Base-by-base conservation (phyloP, 2,888 invertebrate species). In the Galerucella pusilla region DNA sequence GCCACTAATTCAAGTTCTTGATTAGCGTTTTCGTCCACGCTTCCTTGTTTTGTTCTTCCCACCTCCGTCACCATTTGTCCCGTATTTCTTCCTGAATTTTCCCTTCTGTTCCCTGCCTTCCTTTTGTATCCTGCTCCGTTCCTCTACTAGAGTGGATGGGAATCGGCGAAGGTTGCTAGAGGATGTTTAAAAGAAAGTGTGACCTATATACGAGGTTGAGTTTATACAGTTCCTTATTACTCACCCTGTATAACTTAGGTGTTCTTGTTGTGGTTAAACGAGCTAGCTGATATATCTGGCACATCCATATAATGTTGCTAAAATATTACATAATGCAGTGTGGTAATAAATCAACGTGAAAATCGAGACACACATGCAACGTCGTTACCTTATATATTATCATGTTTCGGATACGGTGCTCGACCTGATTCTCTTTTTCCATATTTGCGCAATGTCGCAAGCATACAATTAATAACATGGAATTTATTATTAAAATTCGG, bases 371-470 rank as follows among this genome's bases (percentile, higher is more conserved):
- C 10, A 57, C 20, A 20, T 57, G 16, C 57, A n/a, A 57, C 16
- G 52, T 52, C 20, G 60, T 20, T 28, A 60, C 60, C 16, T 59
- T 11, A 28, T 28, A 6, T 25, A 42, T 35, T 61, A 61, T 61
- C 25, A 16, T 20, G 35, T n/a, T 35, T 63, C 63, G 42, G 35
- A 63, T 42, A 63, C 35, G 63, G 63, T 42, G 14, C 3, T 63
- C 63, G 63, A 63, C 63, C 35, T 14, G 63, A 63, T 63, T 63
- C 35, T 63, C 35, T 54, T 63, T 63, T 42, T 42, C 14, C 63
- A 63, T 63, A 7, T 42, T 35, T 35, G 42, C 6, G 7, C 14
- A n/a, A 7, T 63, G 42, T 63, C 63, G 63, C 42, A 63, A 63
- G 12, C 35, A 42, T 63, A 42, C 42, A 42, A 57, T 63, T 63